Base-by-base conservation (phyloP, 1,140 invertebrate species). In the Theocolax elegans region DNA sequence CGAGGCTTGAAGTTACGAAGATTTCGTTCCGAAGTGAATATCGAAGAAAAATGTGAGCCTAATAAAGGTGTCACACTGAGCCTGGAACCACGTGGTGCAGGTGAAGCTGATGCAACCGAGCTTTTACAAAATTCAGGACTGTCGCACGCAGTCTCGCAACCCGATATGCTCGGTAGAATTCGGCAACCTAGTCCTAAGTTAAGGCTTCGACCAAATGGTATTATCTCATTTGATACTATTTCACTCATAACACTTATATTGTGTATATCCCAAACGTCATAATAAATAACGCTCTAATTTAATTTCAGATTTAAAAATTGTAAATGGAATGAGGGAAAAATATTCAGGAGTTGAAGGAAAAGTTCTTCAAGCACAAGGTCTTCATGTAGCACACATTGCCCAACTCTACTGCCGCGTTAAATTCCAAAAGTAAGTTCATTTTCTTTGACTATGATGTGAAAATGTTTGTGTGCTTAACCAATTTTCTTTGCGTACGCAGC, bases 21-120 rank as follows among this genome's bases (percentile, higher is more conserved):
- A 74, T 86, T 86, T 71, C 81, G 83, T 12, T 87, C 85, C 2
- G 86, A 87, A 74, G 85, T 84, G 0, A 86, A 81, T 66, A 83
- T 87, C 31, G 79, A 83, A 51, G 83, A 85, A 10, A 82, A 84
- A 21, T 70, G 72, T 9, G 79, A 82, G 10, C 63, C 73, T 7
- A 78, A 71, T 15, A 79, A 85, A 53, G 80, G 78, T 6, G 75
- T 82, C 12, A 74, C 79, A 1, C 71, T 82, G 4, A 85, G 79
- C 49, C 74, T 86, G 48, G 83, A 85, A 66, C 81, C 82, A 3
- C 75, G 81, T 64, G 82, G 83, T 1, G 81, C 79, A 7, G 84
- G 80, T 3, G 83, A 86, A 58, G 79, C 84, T 7, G 83, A 85
- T 60, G 84, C 82, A 13, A 83, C 80, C 4, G 84, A 86, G 63